A percentile compares a stretch with the other conserved stretches of the same genome.
These are phyloP conservation scores for Seira ritae DNA, from an alignment of 2,888 invertebrate genomes.

Conservation along the genomic window DNA sequence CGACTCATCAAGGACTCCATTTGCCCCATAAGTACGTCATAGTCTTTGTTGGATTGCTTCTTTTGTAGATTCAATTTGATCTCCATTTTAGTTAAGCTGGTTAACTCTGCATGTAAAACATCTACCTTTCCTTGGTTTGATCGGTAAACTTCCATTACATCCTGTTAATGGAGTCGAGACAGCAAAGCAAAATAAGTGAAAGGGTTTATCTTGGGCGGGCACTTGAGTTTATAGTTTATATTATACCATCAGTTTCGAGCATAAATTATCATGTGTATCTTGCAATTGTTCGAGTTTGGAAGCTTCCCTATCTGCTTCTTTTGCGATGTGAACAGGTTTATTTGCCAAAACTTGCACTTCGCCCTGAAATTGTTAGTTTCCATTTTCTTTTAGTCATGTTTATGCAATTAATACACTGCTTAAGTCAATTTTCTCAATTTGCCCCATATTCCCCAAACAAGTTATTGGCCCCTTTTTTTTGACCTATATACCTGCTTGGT, in stretches of 20 bases:
- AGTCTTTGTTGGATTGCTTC: constrained; percentile 56
- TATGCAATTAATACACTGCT: too few relatives aligned
- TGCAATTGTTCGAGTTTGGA: constrained; percentile 67
- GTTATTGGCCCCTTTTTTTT: not conserved
- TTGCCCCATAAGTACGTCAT: constrained; percentile 62
- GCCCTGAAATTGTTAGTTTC: too few relatives aligned
- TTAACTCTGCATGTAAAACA: constrained; percentile 50
- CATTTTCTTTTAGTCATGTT: too few relatives aligned
- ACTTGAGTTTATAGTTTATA: too few relatives aligned
- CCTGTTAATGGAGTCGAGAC: constrained; percentile 40
- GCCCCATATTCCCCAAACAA: not conserved
- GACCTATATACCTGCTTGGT: constrained; percentile 72
- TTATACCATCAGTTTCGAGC: constrained; percentile 45
- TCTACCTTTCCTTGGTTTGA: constrained; percentile 64
- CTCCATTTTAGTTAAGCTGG: constrained; percentile 63
- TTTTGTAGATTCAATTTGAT: constrained; percentile 51
- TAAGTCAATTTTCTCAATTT: too few relatives aligned
- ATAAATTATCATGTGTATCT: constrained; percentile 59
- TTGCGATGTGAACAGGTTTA: constrained; percentile 67
- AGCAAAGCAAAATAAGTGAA: too few relatives aligned
- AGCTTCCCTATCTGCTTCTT: constrained; percentile 70
- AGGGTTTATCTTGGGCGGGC: too few relatives aligned
- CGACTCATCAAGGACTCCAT: constrained; percentile 61
- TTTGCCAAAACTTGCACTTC: constrained; percentile 68
- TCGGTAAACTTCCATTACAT: constrained; percentile 56